These are phyloP conservation scores for Lerema accius DNA, from an alignment of 1,140 invertebrate species.

Conservation along the genomic window DNA sequence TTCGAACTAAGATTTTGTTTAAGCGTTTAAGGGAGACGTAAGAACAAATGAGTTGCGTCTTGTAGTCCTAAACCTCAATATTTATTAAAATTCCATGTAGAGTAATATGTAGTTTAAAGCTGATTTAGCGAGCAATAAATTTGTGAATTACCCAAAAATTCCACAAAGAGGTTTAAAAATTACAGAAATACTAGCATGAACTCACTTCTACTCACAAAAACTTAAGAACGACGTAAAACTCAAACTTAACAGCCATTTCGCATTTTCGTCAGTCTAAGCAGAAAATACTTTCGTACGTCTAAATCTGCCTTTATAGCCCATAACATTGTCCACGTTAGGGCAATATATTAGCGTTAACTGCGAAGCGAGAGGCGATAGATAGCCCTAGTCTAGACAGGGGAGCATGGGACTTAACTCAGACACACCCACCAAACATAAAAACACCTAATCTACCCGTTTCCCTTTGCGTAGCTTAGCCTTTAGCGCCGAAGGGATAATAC, in stretches of 20 bases:
- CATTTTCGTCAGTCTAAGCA: not conserved
- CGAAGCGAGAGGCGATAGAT: constrained; percentile 5
- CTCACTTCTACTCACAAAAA: too few relatives aligned
- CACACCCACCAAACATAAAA: not conserved
- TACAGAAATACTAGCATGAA: too few relatives aligned
- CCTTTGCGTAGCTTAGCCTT: not conserved
- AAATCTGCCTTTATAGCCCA: not conserved
- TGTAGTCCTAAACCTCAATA: too few relatives aligned
- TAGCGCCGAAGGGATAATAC: not conserved
- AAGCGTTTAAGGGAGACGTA: too few relatives aligned
- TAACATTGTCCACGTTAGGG: constrained; percentile 1
- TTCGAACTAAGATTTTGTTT: too few relatives aligned
- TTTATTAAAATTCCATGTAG: too few relatives aligned
- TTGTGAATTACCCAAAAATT: too few relatives aligned
- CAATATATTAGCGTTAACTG: constrained; percentile 11
- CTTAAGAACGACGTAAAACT: not conserved
- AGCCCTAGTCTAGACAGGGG: constrained; percentile 4
- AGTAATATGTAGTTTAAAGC: too few relatives aligned
- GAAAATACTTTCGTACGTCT: not conserved
- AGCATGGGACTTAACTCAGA: constrained; percentile 2
- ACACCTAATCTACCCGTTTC: not conserved
- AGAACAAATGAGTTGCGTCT: too few relatives aligned
- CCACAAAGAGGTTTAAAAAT: too few relatives aligned
- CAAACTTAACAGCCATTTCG: not conserved
- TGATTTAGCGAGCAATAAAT: too few relatives aligned